phyloP scores from a whole-genome alignment of 2,797 vertebrate genomes.

The Falco cherrug region DNA sequence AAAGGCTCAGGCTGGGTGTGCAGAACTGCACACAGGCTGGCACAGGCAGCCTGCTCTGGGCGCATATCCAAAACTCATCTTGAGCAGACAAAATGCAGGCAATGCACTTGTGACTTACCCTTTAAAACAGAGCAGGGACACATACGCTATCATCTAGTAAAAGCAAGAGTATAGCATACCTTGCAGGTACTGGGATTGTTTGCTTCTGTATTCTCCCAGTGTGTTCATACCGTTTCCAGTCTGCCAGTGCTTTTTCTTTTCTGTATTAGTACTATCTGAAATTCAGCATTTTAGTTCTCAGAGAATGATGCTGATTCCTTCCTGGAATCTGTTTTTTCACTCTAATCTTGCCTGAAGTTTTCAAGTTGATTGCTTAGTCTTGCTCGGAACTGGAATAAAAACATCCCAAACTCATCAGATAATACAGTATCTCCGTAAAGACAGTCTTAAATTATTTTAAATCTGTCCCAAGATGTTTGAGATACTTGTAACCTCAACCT shows the following conservation, averaged over 20 bases:
- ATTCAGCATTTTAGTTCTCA: not conserved
- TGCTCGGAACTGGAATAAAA: not conserved
- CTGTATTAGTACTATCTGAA: not conserved
- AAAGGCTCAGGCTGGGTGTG: not conserved
- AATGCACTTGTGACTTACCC: not conserved
- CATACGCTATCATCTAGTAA: not conserved
- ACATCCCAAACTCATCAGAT: not conserved
- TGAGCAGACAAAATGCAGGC: not conserved
- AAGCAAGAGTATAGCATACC: not conserved
- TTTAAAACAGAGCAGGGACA: not conserved
- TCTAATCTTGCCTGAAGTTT: not conserved
- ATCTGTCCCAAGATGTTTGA: not conserved
- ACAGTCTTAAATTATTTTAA: not conserved
- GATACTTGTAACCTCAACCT: not conserved
- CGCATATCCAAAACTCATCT: fast-evolving
- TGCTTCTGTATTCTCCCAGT: not conserved
- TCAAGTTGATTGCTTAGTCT: not conserved
- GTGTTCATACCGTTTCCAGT: not conserved
- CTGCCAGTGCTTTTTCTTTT: not conserved
- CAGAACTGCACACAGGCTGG: not conserved
- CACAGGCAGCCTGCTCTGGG: not conserved
- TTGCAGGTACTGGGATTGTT: not conserved
- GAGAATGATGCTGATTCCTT: not conserved
- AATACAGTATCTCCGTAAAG: not conserved
- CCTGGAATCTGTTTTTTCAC: not conserved